Conservation (phyloP, 2,113 vertebrate species). For the Oncorhynchus nerka region DNA sequence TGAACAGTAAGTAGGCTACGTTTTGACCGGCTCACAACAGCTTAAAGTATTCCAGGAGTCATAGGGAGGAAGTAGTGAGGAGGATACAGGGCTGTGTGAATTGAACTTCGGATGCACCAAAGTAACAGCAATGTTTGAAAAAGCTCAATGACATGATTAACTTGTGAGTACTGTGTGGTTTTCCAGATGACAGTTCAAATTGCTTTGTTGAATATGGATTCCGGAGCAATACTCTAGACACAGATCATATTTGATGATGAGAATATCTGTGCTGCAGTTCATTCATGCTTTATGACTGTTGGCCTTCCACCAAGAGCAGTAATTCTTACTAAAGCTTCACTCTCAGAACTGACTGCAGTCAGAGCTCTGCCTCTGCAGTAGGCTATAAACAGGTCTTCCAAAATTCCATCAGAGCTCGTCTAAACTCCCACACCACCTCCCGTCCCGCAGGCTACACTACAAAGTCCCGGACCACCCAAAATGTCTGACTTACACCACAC, state of each 20-base stretch:
- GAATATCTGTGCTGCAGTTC: too few relatives aligned
- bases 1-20: too few relatives aligned
- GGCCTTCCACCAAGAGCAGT: background rate
- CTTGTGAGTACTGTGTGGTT: too few relatives aligned
- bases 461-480: conserved; percentile 4
- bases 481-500: conserved; percentile 3
- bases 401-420: background rate
- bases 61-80: too few relatives aligned
- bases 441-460: background rate
- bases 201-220: background rate
- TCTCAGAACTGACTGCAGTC: background rate
- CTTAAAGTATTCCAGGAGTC: too few relatives aligned
- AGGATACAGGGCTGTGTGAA: too few relatives aligned
- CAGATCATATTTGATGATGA: background rate
- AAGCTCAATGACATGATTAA: too few relatives aligned
- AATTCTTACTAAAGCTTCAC: background rate
- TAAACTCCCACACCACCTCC: background rate
- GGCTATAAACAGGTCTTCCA: background rate
- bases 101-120: too few relatives aligned
- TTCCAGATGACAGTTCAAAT: background rate
- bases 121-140: too few relatives aligned
- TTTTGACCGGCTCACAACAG: too few relatives aligned
- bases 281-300: background rate
- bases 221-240: background rate
- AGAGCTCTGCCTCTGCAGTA: background rate